Evolutionary conservation across 2,888 invertebrate species (phyloP).

Genomic region (Amphimallon solstitiale): DNA sequence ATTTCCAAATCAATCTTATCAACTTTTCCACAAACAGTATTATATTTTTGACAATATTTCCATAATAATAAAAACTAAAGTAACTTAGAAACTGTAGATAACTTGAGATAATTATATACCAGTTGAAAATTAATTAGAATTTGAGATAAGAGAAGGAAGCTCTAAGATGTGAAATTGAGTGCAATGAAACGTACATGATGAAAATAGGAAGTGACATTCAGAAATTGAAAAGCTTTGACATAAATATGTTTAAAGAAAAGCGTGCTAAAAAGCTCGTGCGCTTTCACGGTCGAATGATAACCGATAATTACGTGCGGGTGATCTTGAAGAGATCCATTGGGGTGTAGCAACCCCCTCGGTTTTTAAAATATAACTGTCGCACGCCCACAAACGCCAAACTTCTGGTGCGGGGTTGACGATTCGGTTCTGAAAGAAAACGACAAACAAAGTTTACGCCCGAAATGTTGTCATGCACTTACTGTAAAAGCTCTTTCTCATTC

Average conservation of each 20-base stretch:
- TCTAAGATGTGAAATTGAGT: conserved; percentile 51
- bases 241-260: conserved; percentile 63
- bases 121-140: background rate
- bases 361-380: conserved; percentile 62
- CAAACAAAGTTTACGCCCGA: conserved; percentile 61
- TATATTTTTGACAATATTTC: too few relatives aligned
- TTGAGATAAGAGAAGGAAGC: background rate
- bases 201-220: conserved; percentile 59
- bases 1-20: too few relatives aligned
- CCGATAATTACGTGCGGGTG: conserved; percentile 65
- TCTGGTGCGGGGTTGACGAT: conserved; percentile 14
- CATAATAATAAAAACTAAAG: too few relatives aligned
- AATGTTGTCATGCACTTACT: conserved; percentile 60
- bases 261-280: conserved; percentile 61
- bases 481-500: conserved; percentile 55
- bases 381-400: conserved; percentile 55
- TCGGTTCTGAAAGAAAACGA: conserved; percentile 50
- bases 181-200: conserved; percentile 50
- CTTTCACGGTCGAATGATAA: conserved; percentile 61
- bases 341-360: conserved; percentile 52
- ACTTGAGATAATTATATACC: background rate
- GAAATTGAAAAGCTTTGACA: conserved; percentile 61
- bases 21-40: too few relatives aligned
- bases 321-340: conserved; percentile 61
- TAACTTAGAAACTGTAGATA: too few relatives aligned